Percentiles rank a stretch among this genome's conserved stretches.
These are phyloP conservation scores for Drosophila triauraria DNA, from an alignment of 1,140 invertebrate species.

Conservation along the genomic window DNA sequence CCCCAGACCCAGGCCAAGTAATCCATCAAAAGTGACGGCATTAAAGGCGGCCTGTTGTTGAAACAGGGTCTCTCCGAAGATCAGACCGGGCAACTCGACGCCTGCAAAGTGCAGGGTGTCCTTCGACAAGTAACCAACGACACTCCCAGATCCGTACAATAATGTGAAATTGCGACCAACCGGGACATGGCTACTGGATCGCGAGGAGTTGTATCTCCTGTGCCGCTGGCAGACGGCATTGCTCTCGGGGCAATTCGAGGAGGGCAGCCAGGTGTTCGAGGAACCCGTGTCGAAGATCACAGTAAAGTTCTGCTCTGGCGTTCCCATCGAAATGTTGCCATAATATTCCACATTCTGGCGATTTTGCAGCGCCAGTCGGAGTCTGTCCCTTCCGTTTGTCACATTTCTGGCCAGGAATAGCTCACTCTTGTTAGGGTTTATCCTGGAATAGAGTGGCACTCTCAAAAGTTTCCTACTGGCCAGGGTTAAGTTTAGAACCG, in stretches of 20 bases:
- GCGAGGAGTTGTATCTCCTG: conserved; percentile 91
- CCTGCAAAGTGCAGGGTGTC: conserved; percentile 90
- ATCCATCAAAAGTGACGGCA: conserved; percentile 98
- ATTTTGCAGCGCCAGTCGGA: conserved; percentile 28
- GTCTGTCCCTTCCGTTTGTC: background rate
- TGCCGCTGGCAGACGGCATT: conserved; percentile 60
- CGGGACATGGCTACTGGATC: conserved; percentile 92
- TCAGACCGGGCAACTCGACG: conserved; percentile 90
- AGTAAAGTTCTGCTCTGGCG: conserved; percentile 91
- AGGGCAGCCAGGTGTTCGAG: conserved; percentile 68
- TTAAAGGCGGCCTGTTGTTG: conserved; percentile 94
- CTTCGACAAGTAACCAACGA: conserved; percentile 97
- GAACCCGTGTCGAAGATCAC: conserved; percentile 74
- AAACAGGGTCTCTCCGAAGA: conserved; percentile 98
- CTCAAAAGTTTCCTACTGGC: conserved; percentile 9
- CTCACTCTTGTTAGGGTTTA: background rate
- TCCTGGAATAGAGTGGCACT: conserved; percentile 15
- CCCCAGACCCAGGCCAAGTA: conserved; percentile 95
- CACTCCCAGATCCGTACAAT: conserved; percentile 96
- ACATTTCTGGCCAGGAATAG: conserved; percentile 7
- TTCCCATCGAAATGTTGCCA: conserved; percentile 95
- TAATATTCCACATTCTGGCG: conserved; percentile 55
- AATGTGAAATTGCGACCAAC: conserved; percentile 97
- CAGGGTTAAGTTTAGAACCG: background rate
- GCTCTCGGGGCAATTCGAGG: conserved; percentile 42